Evolutionary conservation across 2,113 vertebrate species (phyloP).

Genomic region (Leuciscus idus): DNA sequence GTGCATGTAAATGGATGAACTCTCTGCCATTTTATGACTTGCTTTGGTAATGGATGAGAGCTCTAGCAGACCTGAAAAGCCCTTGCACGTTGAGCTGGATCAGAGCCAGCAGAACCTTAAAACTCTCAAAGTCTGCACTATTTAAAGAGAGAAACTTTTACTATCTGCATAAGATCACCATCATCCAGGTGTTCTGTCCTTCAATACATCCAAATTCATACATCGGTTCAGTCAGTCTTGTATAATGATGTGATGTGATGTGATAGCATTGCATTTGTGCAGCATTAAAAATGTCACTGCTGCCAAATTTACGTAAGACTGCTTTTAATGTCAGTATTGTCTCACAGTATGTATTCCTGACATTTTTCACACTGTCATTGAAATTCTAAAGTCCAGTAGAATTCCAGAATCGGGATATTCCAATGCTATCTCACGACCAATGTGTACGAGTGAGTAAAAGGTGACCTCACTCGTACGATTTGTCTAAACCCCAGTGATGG

Average conservation of each 20-base stretch:
- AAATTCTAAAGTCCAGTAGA: neutral
- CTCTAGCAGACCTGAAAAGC: neutral
- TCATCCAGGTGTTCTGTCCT: neutral
- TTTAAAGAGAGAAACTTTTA: neutral
- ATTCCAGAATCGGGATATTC: neutral
- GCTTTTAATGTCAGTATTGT: neutral
- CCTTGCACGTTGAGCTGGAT: neutral
- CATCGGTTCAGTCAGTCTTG: neutral
- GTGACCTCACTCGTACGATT: no score
- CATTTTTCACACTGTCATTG: neutral
- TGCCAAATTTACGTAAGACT: neutral
- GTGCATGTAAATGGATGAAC: constrained; percentile 24
- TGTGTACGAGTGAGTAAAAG: no score
- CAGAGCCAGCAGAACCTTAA: neutral
- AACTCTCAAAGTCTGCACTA: neutral
- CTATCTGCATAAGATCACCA: neutral
- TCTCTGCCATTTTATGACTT: constrained; percentile 8
- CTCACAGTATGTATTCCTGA: neutral
- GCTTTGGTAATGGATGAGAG: constrained; percentile 6
- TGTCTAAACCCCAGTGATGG: no score
- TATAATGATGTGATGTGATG: neutral
- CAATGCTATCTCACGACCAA: no score
- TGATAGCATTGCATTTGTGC: neutral
- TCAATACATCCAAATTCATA: neutral
- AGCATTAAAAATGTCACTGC: neutral